Evolutionary conservation across 2,113 vertebrate species (phyloP), one percentile per base, ranked within the genome.

Genomic region (Rhynchomys soricoides): DNA sequence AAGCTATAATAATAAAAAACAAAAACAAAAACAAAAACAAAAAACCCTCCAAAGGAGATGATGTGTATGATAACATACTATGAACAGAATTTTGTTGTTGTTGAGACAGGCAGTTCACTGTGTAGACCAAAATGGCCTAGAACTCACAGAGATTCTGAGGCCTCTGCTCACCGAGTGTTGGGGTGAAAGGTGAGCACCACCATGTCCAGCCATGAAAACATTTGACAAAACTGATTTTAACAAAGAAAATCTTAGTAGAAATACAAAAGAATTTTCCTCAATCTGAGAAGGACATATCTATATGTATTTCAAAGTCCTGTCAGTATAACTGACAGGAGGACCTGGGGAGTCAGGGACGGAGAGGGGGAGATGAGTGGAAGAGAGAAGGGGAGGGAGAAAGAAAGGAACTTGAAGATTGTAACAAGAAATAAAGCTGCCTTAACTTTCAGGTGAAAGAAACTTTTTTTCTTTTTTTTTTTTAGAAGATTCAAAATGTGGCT

Each of bases 191-290:
- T n/a, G 37, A 81, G 21, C 21, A n/a, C 10, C 52, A 7, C 5
- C 78, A 24, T 7, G 10, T 37, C 78, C 52, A 57, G 37, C 52
- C 78, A n/a, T n/a, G 52, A 62, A 83, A 59, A 83, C 37, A 43
- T 62, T 26, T 83, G 17, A 62, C 15, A 57, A 91, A 70, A 89
- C 64, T 83, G 57, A 83, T 26, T 29, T 19, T 15, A 83, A 62
- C 24, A 62, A 43, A 59, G 50, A 93, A 96, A 77, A 19, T 85
- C 82, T 48, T 92, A 83, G 81, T 77, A 79, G 71, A 9, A 89
- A 62, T 89, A 86, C 43, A 82, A 71, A 91, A 7, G 55, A 70
- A 55, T 45, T 68, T 87, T 48, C 50, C 37, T 92, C 92, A 91
- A 1, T 89, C 90, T 90, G 86, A 59, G 45, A 92, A 86, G 26